Evolutionary conservation across 2,113 vertebrate genomes (phyloP), one percentile per base, ranked within the genome.

Genomic region (Salvator merianae): DNA sequence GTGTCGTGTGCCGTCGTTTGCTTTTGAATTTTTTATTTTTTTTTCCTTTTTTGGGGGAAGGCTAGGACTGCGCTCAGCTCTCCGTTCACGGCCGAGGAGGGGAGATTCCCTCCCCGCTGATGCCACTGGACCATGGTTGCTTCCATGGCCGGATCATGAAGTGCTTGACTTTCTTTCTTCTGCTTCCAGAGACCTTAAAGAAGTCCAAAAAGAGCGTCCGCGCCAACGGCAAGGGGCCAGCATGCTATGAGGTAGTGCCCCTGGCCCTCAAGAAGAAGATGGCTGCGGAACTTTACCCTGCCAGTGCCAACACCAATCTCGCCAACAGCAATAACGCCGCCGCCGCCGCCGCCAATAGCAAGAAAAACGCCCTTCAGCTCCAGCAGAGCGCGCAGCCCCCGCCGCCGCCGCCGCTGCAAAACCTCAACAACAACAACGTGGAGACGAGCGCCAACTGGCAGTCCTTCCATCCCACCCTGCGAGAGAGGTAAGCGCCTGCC

Each of bases 101-200:
- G 82, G 43, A n/a, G 28, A 16, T 1, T n/a, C 43, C 74, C 73
- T 36, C 88, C 91, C 82, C 81, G 91, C 94, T 90, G 96, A 98
- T 98, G 98, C 97, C 97, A 92, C 94, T 96, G 94, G 94, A 96
- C 94, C 95, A 94, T 87, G 96, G 95, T 91, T 98, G 98, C 95
- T 95, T 97, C 93, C 97, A 98, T 96, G 98, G 97, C 96, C 96
- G 98, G 95, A 96, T 99, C 95, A 98, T 98, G 96, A 98, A 97
- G 97, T 98, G 97, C 93, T 90, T 98, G 89, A 97, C 97, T 89
- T 98, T 96, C 87, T 96, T 99, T 82, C 97, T 98, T 82, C 96
- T 99, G 91, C 97, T 98, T 86, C 97, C 98, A 93, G 97, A 98
- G 96, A 97, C 97, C 86, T 96, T 98, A 87, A 98, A 97, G 88